Conservation (phyloP, 30 jellyfish, hydroid and myxozoan species). For the Rhopilema esculentum region DNA sequence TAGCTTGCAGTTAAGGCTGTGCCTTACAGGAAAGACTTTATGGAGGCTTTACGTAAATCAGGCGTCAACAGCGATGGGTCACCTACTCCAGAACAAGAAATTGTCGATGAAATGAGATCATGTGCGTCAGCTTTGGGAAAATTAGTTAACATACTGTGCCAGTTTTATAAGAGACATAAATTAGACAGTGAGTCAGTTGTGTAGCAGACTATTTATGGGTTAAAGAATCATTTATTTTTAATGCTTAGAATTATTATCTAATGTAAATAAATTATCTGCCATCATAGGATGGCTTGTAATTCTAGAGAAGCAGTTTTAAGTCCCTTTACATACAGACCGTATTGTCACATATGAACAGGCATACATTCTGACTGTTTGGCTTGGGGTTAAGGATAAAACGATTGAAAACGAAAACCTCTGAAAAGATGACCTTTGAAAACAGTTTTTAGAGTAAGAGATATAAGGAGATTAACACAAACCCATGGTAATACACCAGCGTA, state of each 20-base stretch:
- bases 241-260: background rate
- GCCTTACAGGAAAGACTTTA: constrained; percentile 87
- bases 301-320: too few relatives aligned
- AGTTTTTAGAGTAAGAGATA: too few relatives aligned
- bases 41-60: constrained; percentile 47
- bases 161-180: constrained; percentile 78
- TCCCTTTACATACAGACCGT: too few relatives aligned
- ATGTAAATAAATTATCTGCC: background rate
- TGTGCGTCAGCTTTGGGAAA: constrained; percentile 82
- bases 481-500: too few relatives aligned
- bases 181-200: constrained; percentile 78
- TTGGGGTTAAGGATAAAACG: too few relatives aligned
- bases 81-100: constrained; percentile 57
- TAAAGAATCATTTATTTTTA: background rate
- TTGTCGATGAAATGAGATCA: constrained; percentile 71
- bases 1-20: constrained; percentile 94
- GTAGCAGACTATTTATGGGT: background rate
- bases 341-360: too few relatives aligned
- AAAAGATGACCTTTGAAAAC: too few relatives aligned
- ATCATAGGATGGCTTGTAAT: too few relatives aligned
- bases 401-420: too few relatives aligned
- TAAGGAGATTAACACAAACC: too few relatives aligned
- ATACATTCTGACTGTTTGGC: too few relatives aligned
- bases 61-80: constrained; percentile 32
- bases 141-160: constrained; percentile 71